Percentiles rank a stretch among this genome's conserved stretches.
These are phyloP conservation scores for Danaus melanippus DNA, from an alignment of 1,140 invertebrate species.

Conservation along the genomic window DNA sequence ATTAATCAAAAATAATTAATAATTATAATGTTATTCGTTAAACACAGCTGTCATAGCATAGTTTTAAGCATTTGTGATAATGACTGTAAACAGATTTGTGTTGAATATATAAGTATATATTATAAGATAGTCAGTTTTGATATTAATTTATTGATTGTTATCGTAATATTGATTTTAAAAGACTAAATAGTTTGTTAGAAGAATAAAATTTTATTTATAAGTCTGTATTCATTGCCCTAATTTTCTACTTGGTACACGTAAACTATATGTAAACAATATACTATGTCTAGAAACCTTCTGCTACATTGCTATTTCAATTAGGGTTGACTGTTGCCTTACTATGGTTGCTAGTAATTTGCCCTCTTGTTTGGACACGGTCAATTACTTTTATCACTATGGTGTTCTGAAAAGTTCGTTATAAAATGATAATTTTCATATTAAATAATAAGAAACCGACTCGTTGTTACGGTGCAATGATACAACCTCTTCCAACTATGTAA, in stretches of 20 bases:
- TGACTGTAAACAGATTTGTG: constrained; percentile 26
- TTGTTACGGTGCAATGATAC: no score
- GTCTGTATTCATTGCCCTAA: constrained; percentile 4
- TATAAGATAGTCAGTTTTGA: constrained; percentile 8
- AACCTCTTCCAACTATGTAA: no score
- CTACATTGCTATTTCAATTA: constrained; percentile 53
- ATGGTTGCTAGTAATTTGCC: constrained; percentile 52
- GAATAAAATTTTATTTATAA: constrained; percentile 3
- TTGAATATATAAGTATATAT: constrained; percentile 15
- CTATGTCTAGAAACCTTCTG: constrained; percentile 2
- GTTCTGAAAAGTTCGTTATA: constrained; percentile 13
- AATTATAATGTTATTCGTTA: not conserved
- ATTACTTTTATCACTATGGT: constrained; percentile 44
- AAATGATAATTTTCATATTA: not conserved
- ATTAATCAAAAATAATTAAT: constrained; percentile 5
- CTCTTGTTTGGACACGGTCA: constrained; percentile 47
- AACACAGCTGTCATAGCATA: constrained; percentile 5
- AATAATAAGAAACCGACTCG: no score
- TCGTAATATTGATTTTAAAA: constrained; percentile 6
- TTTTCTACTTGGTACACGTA: constrained; percentile 5
- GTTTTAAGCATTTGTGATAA: constrained; percentile 1
- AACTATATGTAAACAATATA: constrained; percentile 5
- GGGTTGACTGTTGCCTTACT: constrained; percentile 29
- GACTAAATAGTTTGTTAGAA: constrained; percentile 7
- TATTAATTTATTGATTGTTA: constrained; percentile 12